Evolutionary conservation across 2,888 invertebrate species (phyloP).

Genomic region (Watsonalla cultraria): DNA sequence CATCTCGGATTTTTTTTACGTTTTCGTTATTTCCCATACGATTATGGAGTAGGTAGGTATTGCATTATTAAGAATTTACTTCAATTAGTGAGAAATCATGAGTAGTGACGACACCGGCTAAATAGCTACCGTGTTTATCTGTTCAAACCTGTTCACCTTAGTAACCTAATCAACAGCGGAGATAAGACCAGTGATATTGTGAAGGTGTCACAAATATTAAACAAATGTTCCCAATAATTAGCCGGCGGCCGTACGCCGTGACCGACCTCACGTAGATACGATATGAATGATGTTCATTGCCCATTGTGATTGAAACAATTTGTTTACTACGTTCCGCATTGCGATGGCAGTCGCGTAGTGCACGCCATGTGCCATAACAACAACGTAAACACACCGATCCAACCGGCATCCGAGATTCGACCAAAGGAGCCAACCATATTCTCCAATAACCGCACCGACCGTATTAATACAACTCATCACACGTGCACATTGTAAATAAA

Average conservation of each 20-base stretch:
- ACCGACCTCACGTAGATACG: neutral
- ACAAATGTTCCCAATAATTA: neutral
- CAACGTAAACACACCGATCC: slow-evolving; percentile 51
- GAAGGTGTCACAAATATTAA: slow-evolving; percentile 4
- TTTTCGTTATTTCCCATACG: too few species aligned
- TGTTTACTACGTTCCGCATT: slow-evolving; percentile 57
- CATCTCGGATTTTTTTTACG: too few species aligned
- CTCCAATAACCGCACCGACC: neutral
- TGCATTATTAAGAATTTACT: too few species aligned
- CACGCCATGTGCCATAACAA: slow-evolving; percentile 42
- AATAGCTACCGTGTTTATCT: neutral
- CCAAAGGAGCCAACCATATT: slow-evolving; percentile 15
- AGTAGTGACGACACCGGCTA: neutral
- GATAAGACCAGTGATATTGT: neutral
- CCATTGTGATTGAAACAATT: slow-evolving; percentile 12
- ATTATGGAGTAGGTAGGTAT: too few species aligned
- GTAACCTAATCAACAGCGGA: neutral
- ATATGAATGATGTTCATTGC: neutral
- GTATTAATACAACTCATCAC: slow-evolving; percentile 33
- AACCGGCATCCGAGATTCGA: slow-evolving; percentile 33
- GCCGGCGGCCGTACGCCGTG: too few species aligned
- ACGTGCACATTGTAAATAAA: slow-evolving; percentile 35
- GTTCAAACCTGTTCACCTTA: slow-evolving; percentile 8
- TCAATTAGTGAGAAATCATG: too few species aligned
- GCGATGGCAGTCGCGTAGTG: slow-evolving; percentile 38